These are phyloP conservation scores for Misgurnus anguillicaudatus DNA, from an alignment of 2,113 vertebrate species.

Conservation along the genomic window DNA sequence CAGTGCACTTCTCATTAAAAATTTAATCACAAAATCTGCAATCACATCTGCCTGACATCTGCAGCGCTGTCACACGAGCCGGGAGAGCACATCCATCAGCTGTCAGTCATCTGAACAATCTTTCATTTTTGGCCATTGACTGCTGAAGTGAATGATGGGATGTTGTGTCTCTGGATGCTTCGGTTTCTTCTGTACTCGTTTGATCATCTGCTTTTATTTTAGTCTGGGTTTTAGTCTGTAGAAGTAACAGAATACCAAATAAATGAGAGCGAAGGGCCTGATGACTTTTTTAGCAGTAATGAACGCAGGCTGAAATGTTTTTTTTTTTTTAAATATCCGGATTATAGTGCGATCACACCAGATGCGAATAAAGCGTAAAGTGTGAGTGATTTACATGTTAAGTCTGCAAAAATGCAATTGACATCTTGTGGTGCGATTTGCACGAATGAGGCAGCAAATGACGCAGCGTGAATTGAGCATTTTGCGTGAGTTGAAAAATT, in stretches of 20 bases:
- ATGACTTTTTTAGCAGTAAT: too few species aligned
- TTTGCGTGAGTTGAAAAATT: too few species aligned
- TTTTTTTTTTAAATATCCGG: too few species aligned
- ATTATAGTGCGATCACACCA: too few species aligned
- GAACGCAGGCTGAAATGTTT: too few species aligned
- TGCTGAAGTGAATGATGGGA: neutral
- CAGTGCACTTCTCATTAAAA: conserved; percentile 63
- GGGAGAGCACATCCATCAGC: conserved; percentile 52
- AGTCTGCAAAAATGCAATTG: too few species aligned
- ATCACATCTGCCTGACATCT: conserved; percentile 61
- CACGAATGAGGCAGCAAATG: too few species aligned
- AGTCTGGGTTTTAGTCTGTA: neutral
- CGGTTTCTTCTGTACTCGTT: neutral
- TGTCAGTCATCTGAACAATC: conserved; percentile 41
- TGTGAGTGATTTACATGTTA: too few species aligned
- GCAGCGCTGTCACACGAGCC: conserved; percentile 46
- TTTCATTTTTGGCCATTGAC: neutral
- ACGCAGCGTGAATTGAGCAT: too few species aligned
- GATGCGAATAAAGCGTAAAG: too few species aligned
- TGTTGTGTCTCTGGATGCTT: neutral
- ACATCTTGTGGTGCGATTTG: too few species aligned
- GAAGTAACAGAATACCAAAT: neutral
- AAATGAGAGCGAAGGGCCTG: too few species aligned
- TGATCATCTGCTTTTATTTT: conserved; percentile 16
- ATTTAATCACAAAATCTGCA: conserved; percentile 59